Evolutionary conservation across 2,797 vertebrate genomes (phyloP).

Genomic region (Vespertilio murinus): DNA sequence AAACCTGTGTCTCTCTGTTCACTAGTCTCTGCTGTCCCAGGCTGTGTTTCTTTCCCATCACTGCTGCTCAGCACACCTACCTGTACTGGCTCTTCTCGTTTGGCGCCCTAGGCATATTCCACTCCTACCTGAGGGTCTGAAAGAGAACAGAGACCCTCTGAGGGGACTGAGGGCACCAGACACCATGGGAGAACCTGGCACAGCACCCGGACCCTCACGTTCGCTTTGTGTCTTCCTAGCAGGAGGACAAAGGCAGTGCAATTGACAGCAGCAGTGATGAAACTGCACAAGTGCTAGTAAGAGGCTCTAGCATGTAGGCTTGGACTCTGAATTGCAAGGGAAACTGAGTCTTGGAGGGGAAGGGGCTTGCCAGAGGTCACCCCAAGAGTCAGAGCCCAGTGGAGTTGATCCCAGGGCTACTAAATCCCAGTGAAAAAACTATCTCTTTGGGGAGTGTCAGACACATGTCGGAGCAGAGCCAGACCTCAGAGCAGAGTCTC

Average conservation of each 20-base stretch:
- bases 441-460: background rate
- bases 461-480: background rate
- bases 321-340: background rate
- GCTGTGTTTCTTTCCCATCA: background rate
- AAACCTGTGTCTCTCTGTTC: background rate
- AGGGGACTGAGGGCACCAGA: background rate
- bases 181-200: background rate
- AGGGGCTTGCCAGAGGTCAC: background rate
- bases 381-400: background rate
- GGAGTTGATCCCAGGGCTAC: background rate
- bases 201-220: background rate
- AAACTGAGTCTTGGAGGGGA: background rate
- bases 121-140: background rate
- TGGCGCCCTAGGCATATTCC: too few species aligned
- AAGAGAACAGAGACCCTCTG: background rate
- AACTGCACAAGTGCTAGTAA: slow-evolving; percentile 52
- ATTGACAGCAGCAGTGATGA: slow-evolving; percentile 45
- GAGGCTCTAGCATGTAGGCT: background rate
- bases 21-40: background rate
- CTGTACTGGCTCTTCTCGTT: background rate
- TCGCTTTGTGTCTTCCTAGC: background rate
- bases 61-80: background rate
- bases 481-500: background rate
- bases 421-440: background rate
- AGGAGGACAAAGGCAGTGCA: slow-evolving; percentile 43